Conservation (phyloP, 2,113 vertebrate genomes). For the Laterallus jamaicensis region DNA sequence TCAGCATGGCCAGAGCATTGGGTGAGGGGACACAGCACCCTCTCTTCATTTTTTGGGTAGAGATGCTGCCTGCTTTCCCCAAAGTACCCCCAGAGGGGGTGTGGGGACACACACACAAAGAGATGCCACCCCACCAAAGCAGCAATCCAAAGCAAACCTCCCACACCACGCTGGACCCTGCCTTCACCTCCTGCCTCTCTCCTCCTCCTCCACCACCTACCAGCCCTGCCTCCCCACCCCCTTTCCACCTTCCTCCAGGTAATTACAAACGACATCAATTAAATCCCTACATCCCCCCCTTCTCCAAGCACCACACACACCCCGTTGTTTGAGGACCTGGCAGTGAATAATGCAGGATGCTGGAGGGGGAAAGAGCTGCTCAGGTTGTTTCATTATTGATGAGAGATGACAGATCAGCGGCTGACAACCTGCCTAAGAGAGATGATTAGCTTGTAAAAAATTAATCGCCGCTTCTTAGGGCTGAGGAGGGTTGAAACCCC, state of each 20-base stretch:
- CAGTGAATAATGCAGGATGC: conserved; percentile 76
- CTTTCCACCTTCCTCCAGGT: neutral
- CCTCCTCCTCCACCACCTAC: neutral
- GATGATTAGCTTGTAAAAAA: conserved; percentile 78
- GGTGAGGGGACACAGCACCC: accelerated
- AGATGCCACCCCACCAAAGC: neutral
- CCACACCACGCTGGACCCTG: accelerated
- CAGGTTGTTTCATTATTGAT: conserved; percentile 81
- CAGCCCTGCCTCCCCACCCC: neutral
- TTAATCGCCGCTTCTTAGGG: conserved; percentile 69
- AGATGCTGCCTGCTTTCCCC: neutral
- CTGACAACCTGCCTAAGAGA: conserved; percentile 76
- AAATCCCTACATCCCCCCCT: neutral
- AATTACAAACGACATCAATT: conserved; percentile 32
- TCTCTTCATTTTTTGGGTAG: neutral
- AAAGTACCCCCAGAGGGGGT: too few species aligned
- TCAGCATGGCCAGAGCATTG: accelerated
- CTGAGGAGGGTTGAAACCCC: conserved; percentile 57
- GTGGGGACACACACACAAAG: neutral
- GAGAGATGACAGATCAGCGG: conserved; percentile 66
- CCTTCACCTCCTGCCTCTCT: neutral
- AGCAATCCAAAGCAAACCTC: neutral
- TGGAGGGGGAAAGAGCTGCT: neutral
- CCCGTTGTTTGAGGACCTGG: conserved; percentile 44
- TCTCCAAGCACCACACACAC: neutral